Conservation (phyloP, 2,888 invertebrate species). For the Acleris holmiana region DNA sequence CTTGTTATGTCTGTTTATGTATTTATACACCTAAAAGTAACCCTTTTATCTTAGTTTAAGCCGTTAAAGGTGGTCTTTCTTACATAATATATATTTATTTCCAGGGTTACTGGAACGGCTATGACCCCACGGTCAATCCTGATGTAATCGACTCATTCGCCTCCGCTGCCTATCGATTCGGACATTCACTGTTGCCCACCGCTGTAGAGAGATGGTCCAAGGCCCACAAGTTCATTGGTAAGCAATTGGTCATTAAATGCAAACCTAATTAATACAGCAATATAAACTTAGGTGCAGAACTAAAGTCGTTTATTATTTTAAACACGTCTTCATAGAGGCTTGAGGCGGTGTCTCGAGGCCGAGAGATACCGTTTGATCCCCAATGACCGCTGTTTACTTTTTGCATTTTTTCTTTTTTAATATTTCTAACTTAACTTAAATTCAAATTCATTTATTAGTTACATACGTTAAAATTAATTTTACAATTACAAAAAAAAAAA, state of each 20-base stretch:
- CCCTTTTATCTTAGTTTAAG: no score
- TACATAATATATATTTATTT: slow-evolving; percentile 44
- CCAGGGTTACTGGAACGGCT: slow-evolving; percentile 92
- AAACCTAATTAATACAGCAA: not conserved
- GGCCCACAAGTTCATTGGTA: slow-evolving; percentile 96
- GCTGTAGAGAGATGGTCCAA: slow-evolving; percentile 97
- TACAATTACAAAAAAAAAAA: no score
- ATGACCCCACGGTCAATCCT: slow-evolving; percentile 93
- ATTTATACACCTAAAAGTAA: no score
- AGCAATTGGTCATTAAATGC: slow-evolving; percentile 40
- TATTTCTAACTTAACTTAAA: no score
- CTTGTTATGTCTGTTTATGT: not conserved
- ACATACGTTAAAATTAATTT: no score
- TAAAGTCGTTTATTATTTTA: not conserved
- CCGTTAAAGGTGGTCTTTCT: not conserved
- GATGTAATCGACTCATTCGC: slow-evolving; percentile 95
- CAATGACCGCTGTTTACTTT: no score
- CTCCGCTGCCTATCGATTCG: slow-evolving; percentile 96
- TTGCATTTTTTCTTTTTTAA: no score
- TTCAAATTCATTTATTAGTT: no score
- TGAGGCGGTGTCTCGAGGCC: no score
- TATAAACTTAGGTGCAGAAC: not conserved
- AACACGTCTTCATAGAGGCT: not conserved
- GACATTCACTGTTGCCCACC: slow-evolving; percentile 94
- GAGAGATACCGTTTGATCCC: no score